Evolutionary conservation across 1,140 invertebrate species (phyloP).

Genomic region (Lepidurus apus): DNA sequence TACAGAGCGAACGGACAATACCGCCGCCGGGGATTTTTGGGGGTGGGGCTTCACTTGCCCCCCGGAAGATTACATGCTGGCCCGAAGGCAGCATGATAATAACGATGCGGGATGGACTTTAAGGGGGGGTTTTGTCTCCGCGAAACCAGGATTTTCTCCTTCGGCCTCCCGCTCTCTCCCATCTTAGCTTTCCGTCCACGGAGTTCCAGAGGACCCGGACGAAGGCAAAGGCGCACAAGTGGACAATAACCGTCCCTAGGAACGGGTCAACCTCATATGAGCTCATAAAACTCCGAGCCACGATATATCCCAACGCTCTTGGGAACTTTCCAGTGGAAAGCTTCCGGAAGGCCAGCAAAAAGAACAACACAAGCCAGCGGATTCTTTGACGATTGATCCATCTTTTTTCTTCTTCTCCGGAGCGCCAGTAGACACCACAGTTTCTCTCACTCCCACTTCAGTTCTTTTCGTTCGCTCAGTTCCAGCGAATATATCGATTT

Average conservation of each 20-base stretch:
- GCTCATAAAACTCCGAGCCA: conserved; percentile 12
- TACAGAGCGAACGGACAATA: neutral
- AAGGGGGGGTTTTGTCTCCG: neutral
- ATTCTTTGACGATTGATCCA: conserved; percentile 22
- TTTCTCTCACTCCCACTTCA: neutral
- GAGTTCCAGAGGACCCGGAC: neutral
- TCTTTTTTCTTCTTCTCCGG: neutral
- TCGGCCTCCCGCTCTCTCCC: neutral
- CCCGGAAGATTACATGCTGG: conserved; percentile 13
- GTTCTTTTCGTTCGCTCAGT: neutral
- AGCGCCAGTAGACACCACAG: neutral
- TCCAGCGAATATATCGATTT: too few relatives aligned
- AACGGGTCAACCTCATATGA: conserved; percentile 14
- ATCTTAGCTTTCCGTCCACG: conserved; percentile 18
- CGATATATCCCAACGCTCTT: conserved; percentile 9
- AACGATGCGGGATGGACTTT: conserved; percentile 6
- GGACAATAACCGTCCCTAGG: conserved; percentile 14
- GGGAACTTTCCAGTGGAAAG: neutral
- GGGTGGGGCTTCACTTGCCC: neutral
- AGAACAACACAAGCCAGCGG: neutral
- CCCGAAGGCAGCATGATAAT: conserved; percentile 4
- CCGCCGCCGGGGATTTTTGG: neutral
- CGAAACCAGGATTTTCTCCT: neutral
- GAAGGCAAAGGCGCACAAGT: neutral
- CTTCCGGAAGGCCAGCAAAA: neutral